Base-by-base conservation (phyloP, 2,113 vertebrate species). In the Seriola quinqueradiata region DNA sequence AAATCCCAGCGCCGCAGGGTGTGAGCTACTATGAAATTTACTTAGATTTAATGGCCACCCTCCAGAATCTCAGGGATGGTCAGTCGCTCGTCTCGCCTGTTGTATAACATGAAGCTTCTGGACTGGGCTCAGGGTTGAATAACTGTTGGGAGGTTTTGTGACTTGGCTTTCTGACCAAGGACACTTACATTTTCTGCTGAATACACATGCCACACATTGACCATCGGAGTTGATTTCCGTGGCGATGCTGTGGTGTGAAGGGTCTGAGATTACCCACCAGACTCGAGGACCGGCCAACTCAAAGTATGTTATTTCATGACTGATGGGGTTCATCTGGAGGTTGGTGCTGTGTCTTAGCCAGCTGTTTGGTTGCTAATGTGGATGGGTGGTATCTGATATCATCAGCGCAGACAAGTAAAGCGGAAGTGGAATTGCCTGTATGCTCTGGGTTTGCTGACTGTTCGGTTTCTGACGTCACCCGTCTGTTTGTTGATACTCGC, bases 401-500 rank as follows among this genome's bases (percentile, higher is more conserved):
- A 8, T 2, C 5, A 42, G 21, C 0, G 3, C 25, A 36, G 23
- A 34, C 11, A 0, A 48, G 34, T 4, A 0, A 11, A 1, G 44
- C 79, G 65, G 65, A 84, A 65, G 82, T 65, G 40, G 17, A 48
- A 38, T n/a, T 8, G 16, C 5, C 32, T 32, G 6, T n/a, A 0
- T n/a, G 21, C 48, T 25, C 9, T 57, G 60, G 1, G 28, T 32
- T 2, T 19, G 38, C n/a, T 48, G 46, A 32, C 42, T 17, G 42
- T 64, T 68, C 54, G 46, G 46, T 63, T 28, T 65, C 36, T 50
- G 5, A 59, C 11, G 40, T 82, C 67, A 77, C 23, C 1, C 1
- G 5, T 13, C 4, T 63, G 40, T 8, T 19, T 34, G n/a, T 21
- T 42, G n/a, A 54, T 69, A 2, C 14, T 36, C 6, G 4, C 34